phyloP scores from a whole-genome alignment of 35 echinoderm and acorn worm genomes.

The Heliocidaris erythrogramma region DNA sequence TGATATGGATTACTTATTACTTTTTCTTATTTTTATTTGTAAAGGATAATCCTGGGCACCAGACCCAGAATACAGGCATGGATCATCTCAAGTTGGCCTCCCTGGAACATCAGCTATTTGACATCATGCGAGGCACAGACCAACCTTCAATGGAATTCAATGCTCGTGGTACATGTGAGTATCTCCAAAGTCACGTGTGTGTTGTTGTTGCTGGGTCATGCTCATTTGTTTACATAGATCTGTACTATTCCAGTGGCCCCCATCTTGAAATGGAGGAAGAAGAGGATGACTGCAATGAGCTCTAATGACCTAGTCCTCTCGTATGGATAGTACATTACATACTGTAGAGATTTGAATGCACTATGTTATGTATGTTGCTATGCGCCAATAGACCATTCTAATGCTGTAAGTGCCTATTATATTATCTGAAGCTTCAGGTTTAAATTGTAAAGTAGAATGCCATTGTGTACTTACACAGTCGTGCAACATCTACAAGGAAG shows the following conservation, averaged over 20 bases:
- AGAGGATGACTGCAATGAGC: neutral
- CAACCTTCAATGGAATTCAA: conserved; percentile 60
- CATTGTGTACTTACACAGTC: too few species aligned
- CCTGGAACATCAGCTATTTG: conserved; percentile 75
- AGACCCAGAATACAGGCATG: conserved; percentile 53
- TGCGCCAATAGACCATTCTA: neutral
- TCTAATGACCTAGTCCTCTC: too few species aligned
- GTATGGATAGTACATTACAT: neutral
- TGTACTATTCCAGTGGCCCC: neutral
- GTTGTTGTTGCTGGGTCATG: neutral
- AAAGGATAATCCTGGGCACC: conserved; percentile 56
- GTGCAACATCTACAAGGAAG: too few species aligned
- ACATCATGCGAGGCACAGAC: conserved; percentile 78
- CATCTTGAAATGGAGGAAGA: conserved; percentile 25
- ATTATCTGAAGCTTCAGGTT: too few species aligned
- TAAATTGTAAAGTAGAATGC: too few species aligned
- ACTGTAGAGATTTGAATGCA: neutral
- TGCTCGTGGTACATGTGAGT: conserved; percentile 75
- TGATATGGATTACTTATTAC: neutral
- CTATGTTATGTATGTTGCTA: neutral
- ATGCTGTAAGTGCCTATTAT: too few species aligned
- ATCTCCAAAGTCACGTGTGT: neutral
- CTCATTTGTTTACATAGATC: neutral
- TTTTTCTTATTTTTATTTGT: neutral
- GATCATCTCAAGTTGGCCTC: conserved; percentile 77